Evolutionary conservation across 2,797 vertebrate genomes (phyloP).

Genomic region (Liasis olivaceus): DNA sequence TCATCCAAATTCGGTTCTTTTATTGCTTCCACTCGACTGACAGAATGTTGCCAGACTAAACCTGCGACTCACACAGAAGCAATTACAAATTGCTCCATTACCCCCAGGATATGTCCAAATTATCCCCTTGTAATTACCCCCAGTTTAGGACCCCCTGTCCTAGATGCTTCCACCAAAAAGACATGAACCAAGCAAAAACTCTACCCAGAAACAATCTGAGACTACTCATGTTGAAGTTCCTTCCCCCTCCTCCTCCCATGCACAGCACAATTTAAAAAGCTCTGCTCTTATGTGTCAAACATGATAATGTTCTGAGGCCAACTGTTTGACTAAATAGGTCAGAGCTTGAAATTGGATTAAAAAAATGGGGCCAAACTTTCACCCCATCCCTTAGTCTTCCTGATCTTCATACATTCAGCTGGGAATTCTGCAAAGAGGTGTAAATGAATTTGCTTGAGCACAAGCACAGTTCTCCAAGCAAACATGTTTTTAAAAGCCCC

Average conservation of each 20-base stretch:
- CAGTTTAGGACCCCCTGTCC: background rate
- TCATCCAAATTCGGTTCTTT: too few relatives aligned
- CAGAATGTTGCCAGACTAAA: too few relatives aligned
- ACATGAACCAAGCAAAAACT: background rate
- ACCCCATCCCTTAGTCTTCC: background rate
- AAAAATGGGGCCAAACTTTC: background rate
- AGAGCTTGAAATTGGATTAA: background rate
- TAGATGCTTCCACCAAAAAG: background rate
- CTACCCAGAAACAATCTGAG: background rate
- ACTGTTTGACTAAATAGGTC: background rate
- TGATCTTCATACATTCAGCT: background rate
- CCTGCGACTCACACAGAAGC: background rate
- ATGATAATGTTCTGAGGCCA: background rate
- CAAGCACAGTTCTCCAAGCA: background rate
- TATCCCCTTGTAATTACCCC: background rate
- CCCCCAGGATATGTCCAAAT: background rate
- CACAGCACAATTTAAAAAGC: background rate
- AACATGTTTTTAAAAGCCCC: background rate
- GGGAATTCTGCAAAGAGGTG: background rate
- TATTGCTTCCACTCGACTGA: too few relatives aligned
- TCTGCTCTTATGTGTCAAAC: background rate
- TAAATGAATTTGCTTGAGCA: background rate
- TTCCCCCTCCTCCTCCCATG: background rate
- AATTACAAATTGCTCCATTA: background rate
- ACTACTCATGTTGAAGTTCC: background rate